These are phyloP conservation scores for Stomorhina lunata DNA, from an alignment of 2,888 invertebrate genomes.

Conservation along the genomic window DNA sequence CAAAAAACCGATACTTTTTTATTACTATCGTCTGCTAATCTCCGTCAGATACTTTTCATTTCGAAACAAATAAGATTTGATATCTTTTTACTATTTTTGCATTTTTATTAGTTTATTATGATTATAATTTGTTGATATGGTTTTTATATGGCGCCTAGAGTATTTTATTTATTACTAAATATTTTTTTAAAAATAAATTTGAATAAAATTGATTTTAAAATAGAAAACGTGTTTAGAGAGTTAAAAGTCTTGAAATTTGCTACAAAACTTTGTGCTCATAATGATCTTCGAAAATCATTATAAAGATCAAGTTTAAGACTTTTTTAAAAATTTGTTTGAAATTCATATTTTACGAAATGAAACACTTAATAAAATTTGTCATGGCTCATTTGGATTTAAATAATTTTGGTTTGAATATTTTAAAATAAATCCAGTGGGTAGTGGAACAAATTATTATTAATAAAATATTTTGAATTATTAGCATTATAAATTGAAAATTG, in stretches of 20 bases:
- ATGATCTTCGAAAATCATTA: neutral
- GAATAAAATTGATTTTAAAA: neutral
- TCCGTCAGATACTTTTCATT: too few relatives aligned
- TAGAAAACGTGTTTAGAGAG: conserved; percentile 43
- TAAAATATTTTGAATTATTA: neutral
- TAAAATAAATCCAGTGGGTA: neutral
- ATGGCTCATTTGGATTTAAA: conserved; percentile 42
- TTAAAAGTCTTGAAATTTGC: conserved; percentile 10
- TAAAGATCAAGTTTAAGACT: neutral
- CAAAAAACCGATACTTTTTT: neutral
- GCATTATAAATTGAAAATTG: too few relatives aligned
- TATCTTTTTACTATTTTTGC: too few relatives aligned
- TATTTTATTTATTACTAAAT: conserved; percentile 18
- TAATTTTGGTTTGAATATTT: too few relatives aligned
- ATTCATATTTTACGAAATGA: conserved; percentile 43
- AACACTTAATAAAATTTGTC: conserved; percentile 56
- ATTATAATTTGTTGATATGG: conserved; percentile 35
- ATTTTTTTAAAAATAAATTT: conserved; percentile 4
- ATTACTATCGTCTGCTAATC: too few relatives aligned
- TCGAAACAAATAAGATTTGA: too few relatives aligned
- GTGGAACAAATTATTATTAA: neutral
- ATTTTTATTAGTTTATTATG: conserved; percentile 31
- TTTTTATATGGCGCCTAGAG: conserved; percentile 51
- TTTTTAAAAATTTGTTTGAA: too few relatives aligned
- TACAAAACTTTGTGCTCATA: neutral